Conservation (phyloP, 2,797 vertebrate genomes). For the Propithecus perrieri region DNA sequence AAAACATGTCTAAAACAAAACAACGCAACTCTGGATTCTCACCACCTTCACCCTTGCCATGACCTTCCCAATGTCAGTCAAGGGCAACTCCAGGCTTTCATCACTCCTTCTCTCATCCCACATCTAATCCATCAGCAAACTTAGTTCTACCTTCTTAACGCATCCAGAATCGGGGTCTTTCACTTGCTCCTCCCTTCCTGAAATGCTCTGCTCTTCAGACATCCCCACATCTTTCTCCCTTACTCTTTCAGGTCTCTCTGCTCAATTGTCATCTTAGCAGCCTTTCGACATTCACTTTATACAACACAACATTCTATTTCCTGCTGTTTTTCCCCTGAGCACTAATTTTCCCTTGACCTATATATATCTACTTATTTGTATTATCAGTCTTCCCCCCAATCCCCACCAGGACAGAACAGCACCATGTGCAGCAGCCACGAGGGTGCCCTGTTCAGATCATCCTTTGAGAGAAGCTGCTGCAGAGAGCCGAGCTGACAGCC, state of each 20-base stretch:
- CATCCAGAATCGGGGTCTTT: background rate
- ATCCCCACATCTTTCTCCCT: background rate
- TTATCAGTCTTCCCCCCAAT: background rate
- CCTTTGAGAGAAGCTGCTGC: background rate
- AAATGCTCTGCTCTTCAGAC: background rate
- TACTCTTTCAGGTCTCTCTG: background rate
- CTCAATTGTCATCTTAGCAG: background rate
- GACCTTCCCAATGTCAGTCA: background rate
- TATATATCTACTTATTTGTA: background rate
- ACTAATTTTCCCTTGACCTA: no score
- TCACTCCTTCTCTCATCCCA: background rate
- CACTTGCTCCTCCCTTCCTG: background rate
- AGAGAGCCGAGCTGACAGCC: background rate
- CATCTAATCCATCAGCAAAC: background rate
- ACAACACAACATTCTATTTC: background rate
- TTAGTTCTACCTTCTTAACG: fast-evolving
- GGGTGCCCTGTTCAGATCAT: background rate
- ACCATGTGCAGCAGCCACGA: fast-evolving
- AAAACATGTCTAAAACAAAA: background rate
- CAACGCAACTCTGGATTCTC: background rate
- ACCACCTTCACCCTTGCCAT: background rate
- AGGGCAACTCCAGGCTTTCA: background rate
- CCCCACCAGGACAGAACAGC: background rate
- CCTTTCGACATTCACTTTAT: background rate
- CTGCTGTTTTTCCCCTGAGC: background rate